Conservation (phyloP, 2,113 vertebrate genomes). For the Cavia aperea region DNA sequence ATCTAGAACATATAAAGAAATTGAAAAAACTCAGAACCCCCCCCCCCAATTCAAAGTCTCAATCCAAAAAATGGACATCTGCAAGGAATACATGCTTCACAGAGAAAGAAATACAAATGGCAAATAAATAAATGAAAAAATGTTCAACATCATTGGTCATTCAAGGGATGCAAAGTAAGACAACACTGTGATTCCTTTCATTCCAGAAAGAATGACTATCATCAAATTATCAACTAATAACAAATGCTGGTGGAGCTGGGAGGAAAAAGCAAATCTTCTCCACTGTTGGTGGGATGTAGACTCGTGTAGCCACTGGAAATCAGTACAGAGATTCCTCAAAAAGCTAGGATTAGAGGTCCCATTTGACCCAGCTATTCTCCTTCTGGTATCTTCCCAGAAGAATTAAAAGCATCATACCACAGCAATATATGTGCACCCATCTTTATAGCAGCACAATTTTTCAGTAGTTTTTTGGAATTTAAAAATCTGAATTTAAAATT, state of each 20-base stretch:
- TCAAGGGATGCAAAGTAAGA: background rate
- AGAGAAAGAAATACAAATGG: background rate
- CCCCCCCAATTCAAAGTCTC: background rate
- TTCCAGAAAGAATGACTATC: too few species aligned
- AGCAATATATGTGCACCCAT: too few species aligned
- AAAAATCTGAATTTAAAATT: background rate
- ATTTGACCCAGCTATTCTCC: background rate
- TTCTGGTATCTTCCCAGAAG: background rate
- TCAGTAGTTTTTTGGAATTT: background rate
- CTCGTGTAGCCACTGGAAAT: too few species aligned
- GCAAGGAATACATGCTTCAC: background rate
- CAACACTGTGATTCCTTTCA: too few species aligned
- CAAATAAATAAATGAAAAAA: background rate
- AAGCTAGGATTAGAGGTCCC: background rate
- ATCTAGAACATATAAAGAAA: background rate
- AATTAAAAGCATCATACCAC: too few species aligned
- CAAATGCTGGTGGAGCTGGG: too few species aligned
- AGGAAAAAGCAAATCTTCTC: too few species aligned
- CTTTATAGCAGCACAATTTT: too few species aligned
- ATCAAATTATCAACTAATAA: too few species aligned
- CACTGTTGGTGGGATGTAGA: too few species aligned
- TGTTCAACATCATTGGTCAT: background rate
- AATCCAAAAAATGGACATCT: background rate
- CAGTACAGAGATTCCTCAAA: too few species aligned
- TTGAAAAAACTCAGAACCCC: background rate